Base-by-base conservation (phyloP, 2,888 invertebrate genomes). In the Ditula angustiorana region DNA sequence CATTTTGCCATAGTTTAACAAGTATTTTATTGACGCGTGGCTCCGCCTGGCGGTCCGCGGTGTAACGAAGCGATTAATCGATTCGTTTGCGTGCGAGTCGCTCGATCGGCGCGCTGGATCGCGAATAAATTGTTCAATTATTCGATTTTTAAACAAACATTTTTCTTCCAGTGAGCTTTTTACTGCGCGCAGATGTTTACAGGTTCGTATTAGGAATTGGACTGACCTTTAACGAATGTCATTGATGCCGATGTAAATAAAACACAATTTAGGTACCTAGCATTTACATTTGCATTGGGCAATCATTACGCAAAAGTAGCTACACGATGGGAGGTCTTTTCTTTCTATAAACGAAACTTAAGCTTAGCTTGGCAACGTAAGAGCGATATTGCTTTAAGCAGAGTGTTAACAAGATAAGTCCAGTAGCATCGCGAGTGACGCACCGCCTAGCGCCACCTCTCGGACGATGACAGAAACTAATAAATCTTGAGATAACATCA, bases 1-100 rank as follows among this genome's bases (percentile, higher is more conserved):
- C 92, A 92, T 89, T 91, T 90, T 80, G 90, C 91, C 89, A 92
- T 92, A 92, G 92, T 91, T 92, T 90, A 90, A 92, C 92, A 92
- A 89, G 92, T 90, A 91, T 91, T 92, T 91, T 90, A 92, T 88
- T 90, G 92, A 90, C 86, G 87, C 86, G 88, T 87, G 88, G 89
- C 92, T 88, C 92, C 91, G 89, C 88, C 90, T 88, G 88, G 85
- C 83, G 86, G 82, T 73, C 78, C 79, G 73, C 74, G 80, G 84
- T 81, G 89, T 85, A 89, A 86, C 89, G 81, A 83, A 86, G 80
- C 92, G 89, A 82, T 87, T 90, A 90, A 92, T 89, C 92, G 92
- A 92, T 90, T 91, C 88, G 85, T 84, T 88, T 87, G 89, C 88
- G 85, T 86, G 85, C 85, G 81, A 81, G 78, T 81, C 83, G 85